These are phyloP conservation scores for Microctonus aethiopoides DNA, from an alignment of 2,888 invertebrate genomes.

Conservation along the genomic window DNA sequence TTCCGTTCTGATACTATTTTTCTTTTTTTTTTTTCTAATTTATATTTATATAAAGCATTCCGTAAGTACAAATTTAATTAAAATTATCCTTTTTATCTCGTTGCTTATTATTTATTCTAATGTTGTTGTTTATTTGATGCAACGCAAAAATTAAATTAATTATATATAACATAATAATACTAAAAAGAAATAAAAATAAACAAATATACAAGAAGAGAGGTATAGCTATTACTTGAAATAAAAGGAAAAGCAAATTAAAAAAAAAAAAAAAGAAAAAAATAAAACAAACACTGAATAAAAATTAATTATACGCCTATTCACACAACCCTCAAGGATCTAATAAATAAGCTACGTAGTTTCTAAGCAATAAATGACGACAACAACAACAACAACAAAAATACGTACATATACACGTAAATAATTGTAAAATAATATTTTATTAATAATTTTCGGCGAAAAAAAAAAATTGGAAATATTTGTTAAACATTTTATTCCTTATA, in stretches of 20 bases:
- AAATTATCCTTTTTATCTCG: not conserved
- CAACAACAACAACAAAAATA: conserved; percentile 39
- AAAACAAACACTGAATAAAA: conserved; percentile 34
- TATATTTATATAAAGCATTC: conserved; percentile 33
- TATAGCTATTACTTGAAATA: not conserved
- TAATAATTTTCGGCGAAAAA: conserved; percentile 44
- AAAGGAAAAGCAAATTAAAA: no score
- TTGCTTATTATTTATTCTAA: conserved; percentile 20
- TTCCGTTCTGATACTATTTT: not conserved
- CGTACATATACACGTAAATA: not conserved
- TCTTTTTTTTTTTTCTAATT: no score
- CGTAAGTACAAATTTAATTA: conserved; percentile 24
- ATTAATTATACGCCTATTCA: conserved; percentile 39
- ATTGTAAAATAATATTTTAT: conserved; percentile 66
- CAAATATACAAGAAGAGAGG: not conserved
- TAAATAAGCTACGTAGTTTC: conserved; percentile 59
- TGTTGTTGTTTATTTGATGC: conserved; percentile 15
- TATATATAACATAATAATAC: conserved; percentile 17
- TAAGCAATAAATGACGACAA: conserved; percentile 60
- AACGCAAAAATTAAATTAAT: conserved; percentile 2
- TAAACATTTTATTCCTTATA: not conserved
- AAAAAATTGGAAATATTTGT: not conserved
- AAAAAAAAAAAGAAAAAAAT: conserved; percentile 38
- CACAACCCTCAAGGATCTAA: conserved; percentile 50
- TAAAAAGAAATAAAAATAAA: conserved; percentile 23